These are phyloP conservation scores for Sesamia inferens DNA, from an alignment of 2,888 invertebrate genomes.

Conservation along the genomic window DNA sequence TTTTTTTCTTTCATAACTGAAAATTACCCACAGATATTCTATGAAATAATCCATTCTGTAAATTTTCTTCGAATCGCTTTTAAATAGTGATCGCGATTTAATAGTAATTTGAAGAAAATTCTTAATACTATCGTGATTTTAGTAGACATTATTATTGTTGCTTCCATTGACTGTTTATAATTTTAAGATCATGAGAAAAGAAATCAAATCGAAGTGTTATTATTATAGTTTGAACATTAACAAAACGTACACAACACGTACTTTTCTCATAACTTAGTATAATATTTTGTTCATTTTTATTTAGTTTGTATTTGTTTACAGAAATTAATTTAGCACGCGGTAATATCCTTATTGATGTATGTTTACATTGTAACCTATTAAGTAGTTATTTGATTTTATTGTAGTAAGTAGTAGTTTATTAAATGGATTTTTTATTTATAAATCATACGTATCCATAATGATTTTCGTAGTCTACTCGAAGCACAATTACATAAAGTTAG, in stretches of 20 bases:
- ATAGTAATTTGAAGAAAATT: no score
- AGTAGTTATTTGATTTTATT: no score
- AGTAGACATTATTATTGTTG: no score
- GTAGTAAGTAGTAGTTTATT: no score
- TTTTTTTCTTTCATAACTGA: not conserved
- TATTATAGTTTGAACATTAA: not conserved
- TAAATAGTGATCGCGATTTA: no score
- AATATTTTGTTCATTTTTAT: not conserved
- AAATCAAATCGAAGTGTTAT: not conserved
- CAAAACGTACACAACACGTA: not conserved
- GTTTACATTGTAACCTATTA: not conserved
- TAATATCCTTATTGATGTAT: not conserved
- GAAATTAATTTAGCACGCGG: not conserved
- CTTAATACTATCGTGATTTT: no score
- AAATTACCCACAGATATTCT: not conserved
- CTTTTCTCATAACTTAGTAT: not conserved
- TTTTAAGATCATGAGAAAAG: conserved; percentile 10
- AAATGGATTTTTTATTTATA: not conserved
- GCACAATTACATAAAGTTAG: not conserved
- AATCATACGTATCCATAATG: not conserved
- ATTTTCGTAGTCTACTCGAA: not conserved
- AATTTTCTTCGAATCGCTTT: not conserved
- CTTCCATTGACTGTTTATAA: not conserved
- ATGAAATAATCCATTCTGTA: not conserved
- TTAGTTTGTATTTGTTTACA: not conserved